phyloP scores from a whole-genome alignment of 2,888 invertebrate genomes.

The Chloromyia formosa region DNA sequence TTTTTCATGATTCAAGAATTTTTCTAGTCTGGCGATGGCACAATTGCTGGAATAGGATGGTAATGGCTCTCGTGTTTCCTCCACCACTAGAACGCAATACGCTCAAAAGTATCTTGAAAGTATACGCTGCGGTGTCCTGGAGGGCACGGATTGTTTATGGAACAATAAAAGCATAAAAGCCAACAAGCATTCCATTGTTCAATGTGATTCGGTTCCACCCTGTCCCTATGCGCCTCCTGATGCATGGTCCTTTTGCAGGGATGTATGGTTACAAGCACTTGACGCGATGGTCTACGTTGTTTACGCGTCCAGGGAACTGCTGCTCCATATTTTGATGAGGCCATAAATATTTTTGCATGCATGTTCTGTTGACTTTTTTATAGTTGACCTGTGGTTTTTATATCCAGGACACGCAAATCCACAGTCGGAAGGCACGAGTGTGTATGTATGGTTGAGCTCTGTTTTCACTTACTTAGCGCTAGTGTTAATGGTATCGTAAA shows the following conservation, averaged over 20 bases:
- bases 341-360: constrained; percentile 44
- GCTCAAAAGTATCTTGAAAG: constrained; percentile 15
- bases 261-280: neutral
- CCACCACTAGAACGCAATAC: neutral
- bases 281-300: too few relatives aligned
- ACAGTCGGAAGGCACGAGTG: too few relatives aligned
- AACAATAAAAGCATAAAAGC: constrained; percentile 37
- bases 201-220: neutral
- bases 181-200: constrained; percentile 20
- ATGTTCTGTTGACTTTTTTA: constrained; percentile 45
- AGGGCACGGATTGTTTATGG: constrained; percentile 36
- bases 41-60: neutral
- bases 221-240: neutral
- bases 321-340: constrained; percentile 44
- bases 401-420: constrained; percentile 29
- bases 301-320: neutral
- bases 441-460: too few relatives aligned
- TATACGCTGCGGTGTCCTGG: neutral
- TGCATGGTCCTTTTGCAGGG: neutral
- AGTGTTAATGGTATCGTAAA: too few relatives aligned
- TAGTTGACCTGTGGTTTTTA: constrained; percentile 44
- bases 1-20: constrained; percentile 15
- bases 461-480: too few relatives aligned
- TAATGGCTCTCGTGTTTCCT: too few relatives aligned
- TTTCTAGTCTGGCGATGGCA: constrained; percentile 3